Evolutionary conservation across 2,888 invertebrate genomes (phyloP), one percentile per base, ranked within the genome.

Genomic region (Acleris cristana): DNA sequence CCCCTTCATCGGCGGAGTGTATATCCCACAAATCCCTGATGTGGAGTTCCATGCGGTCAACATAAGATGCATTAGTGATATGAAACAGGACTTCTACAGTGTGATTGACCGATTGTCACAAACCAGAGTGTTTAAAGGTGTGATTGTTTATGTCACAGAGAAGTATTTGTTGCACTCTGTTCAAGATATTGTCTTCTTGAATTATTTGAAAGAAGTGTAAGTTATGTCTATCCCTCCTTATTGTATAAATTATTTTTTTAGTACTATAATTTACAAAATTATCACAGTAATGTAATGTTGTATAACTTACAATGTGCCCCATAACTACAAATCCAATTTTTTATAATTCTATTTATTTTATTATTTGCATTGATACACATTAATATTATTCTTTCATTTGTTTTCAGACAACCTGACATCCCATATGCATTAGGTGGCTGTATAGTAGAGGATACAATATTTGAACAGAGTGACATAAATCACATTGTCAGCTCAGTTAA

Each of bases 361-460:
- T 34, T 10, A 10, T 34, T 10, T 48, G 16, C 4, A 3, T 1
- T 16, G n/a, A 48, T 18, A 45, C 45, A 8, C 5, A 18, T 16
- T 48, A n/a, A 48, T 2, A 48, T 8, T 48, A 16, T n/a, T 54
- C 55, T 62, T 54, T 40, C 19, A 49, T 34, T 52, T 45, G 40
- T 51, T 54, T 90, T 55, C 79, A 93, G 93, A 2, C 93, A 93
- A 76, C 86, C 88, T 34, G 80, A 88, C 65, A 76, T 81, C 21
- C 91, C 93, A 2, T 92, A 86, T 76, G 93, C 93, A 5, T 76
- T 93, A 51, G 93, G 90, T 19, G 93, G 93, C 10, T 93, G 93
- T 74, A 84, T 90, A 18, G 84, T 92, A 16, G 90, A 92, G 69
- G 92, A 89, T 68, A 85, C 87, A 48, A 78, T 87, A 45, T 78